Percentiles rank a stretch among this genome's conserved stretches.
Evolutionary conservation across 1,140 invertebrate species (phyloP).

Genomic region (Matsumurasca onukii): DNA sequence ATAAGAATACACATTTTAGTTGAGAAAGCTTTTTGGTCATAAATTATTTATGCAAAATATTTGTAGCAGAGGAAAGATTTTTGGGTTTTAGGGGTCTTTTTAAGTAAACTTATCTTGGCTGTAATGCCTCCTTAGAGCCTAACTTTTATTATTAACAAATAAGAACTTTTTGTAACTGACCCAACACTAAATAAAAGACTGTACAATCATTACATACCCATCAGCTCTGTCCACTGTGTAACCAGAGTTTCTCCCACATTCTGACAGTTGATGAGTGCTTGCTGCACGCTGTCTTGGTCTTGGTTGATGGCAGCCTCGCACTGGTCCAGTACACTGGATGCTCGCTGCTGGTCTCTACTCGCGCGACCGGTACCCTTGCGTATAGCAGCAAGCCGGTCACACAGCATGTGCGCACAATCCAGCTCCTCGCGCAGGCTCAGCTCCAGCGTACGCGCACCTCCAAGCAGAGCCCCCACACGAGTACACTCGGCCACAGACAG

Average conservation of each 20-base stretch:
- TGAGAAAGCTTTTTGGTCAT: too few species aligned
- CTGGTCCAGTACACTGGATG: slow-evolving; percentile 51
- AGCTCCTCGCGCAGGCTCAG: slow-evolving; percentile 70
- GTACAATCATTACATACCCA: too few species aligned
- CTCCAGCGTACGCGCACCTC: slow-evolving; percentile 65
- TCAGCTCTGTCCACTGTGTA: slow-evolving; percentile 71
- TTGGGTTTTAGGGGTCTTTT: too few species aligned
- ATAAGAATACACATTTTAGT: too few species aligned
- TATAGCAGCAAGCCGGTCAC: slow-evolving; percentile 67
- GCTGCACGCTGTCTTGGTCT: slow-evolving; percentile 37
- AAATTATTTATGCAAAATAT: too few species aligned
- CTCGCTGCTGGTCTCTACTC: slow-evolving; percentile 63
- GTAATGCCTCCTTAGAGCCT: too few species aligned
- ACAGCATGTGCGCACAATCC: slow-evolving; percentile 65
- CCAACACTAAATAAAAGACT: too few species aligned
- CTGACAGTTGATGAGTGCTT: slow-evolving; percentile 41
- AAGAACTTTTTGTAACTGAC: too few species aligned
- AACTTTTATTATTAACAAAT: too few species aligned
- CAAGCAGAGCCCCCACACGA: slow-evolving; percentile 66
- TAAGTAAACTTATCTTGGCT: too few species aligned
- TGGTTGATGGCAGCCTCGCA: slow-evolving; percentile 48
- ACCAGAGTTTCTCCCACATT: slow-evolving; percentile 63
- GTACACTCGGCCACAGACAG: slow-evolving; percentile 71
- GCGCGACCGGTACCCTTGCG: slow-evolving; percentile 65
- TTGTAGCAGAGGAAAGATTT: too few species aligned